Evolutionary conservation across 2,113 vertebrate genomes (phyloP), one percentile per base, ranked within the genome.

Genomic region (Oncorhynchus tshawytscha): DNA sequence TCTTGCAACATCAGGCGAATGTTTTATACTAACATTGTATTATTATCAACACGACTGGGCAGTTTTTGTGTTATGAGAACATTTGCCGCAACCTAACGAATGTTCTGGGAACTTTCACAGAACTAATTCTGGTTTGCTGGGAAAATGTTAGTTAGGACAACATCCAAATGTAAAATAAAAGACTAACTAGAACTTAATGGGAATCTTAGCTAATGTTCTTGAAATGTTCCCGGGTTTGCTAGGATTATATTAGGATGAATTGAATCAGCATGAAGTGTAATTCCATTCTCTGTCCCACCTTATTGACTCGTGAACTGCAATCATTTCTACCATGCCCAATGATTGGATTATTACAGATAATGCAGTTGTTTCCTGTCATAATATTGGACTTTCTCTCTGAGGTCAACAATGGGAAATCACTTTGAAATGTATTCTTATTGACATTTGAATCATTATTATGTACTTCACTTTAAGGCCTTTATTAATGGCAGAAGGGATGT

Each of bases 281-380:
- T 88, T 87, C 84, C 86, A 81, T 89, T 88, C 83, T 86, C 83
- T 25, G n/a, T 67, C 72, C 57, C 67, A 4, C 74, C n/a, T 82
- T 92, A 93, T 94, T 89, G 92, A 94, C 90, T 85, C 76, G 70
- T 89, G 86, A 81, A 74, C 82, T 77, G 87, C 88, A 84, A 90
- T 92, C 88, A 92, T 89, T 92, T 87, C 78, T 80, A 85, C 80
- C 81, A 77, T 87, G 87, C 83, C 84, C 86, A 76, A 81, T 92
- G 89, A 94, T 94, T 90, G 88, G 90, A 89, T 94, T 94, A 93
- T 92, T 93, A 93, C 90, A 91, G 91, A 92, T 93, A 91, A 93
- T 90, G 90, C 81, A 91, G 92, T 93, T 93, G 89, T 92, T 90
- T 86, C 87, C 91, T 91, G 91, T 93, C 90, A 93, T 87, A 89